Evolutionary conservation across 2,888 invertebrate species (phyloP).

Genomic region (Melieria crassipennis): DNA sequence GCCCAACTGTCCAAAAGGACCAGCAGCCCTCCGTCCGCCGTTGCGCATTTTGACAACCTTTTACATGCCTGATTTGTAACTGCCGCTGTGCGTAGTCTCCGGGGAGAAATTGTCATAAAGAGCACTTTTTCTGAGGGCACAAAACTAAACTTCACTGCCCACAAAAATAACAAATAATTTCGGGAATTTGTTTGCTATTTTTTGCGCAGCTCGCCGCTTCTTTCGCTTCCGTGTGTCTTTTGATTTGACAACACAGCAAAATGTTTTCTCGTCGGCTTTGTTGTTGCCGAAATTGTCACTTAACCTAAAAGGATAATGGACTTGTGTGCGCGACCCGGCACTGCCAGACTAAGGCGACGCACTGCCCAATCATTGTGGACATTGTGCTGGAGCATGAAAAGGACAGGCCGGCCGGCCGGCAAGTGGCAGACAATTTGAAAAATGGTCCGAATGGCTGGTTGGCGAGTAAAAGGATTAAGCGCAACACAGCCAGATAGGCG

Average conservation of each 20-base stretch:
- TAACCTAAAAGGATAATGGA: constrained; percentile 40
- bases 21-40: no score
- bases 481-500: no score
- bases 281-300: constrained; percentile 32
- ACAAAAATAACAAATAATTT: constrained; percentile 32
- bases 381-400: no score
- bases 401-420: no score
- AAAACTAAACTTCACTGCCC: constrained; percentile 19
- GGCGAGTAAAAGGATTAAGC: no score
- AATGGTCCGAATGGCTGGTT: no score
- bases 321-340: constrained; percentile 3
- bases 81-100: not conserved
- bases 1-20: no score
- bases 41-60: no score
- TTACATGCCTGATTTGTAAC: no score
- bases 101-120: constrained; percentile 26
- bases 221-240: not conserved
- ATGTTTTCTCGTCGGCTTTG: constrained; percentile 10
- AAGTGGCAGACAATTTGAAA: no score
- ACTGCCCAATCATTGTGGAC: no score
- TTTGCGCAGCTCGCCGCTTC: not conserved
- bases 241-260: not conserved
- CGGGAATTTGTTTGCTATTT: constrained; percentile 25
- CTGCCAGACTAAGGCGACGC: no score
- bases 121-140: not conserved